phyloP scores from a whole-genome alignment of 2,888 invertebrate genomes.

The Dendrolimus pini region DNA sequence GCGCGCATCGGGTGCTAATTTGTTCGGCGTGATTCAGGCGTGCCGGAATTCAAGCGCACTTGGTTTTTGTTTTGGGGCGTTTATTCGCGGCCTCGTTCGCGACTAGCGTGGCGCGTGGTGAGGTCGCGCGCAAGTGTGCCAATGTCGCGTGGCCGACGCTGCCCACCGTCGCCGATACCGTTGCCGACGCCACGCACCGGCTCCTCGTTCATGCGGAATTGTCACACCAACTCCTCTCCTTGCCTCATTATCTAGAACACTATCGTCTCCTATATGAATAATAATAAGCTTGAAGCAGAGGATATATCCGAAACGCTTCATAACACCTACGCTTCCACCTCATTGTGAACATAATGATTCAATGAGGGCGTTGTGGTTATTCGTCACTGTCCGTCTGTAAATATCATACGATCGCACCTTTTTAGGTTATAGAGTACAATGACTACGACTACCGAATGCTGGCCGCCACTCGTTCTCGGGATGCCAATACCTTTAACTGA shows the following conservation, averaged over 20 bases:
- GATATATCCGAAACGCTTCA: constrained; percentile 33
- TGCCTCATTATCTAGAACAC: not conserved
- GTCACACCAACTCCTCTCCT: constrained; percentile 22
- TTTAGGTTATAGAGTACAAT: constrained; percentile 72
- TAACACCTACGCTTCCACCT: constrained; percentile 46
- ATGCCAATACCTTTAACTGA: constrained; percentile 7
- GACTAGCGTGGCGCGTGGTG: constrained; percentile 38
- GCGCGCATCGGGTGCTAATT: constrained; percentile 45
- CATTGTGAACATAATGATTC: constrained; percentile 58
- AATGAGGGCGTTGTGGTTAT: constrained; percentile 46
- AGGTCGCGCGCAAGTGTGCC: constrained; percentile 73
- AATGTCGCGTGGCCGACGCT: constrained; percentile 57
- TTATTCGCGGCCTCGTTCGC: constrained; percentile 64
- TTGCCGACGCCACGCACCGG: constrained; percentile 28
- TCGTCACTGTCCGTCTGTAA: constrained; percentile 61
- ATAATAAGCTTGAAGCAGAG: constrained; percentile 25
- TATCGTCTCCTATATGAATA: not conserved
- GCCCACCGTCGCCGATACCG: constrained; percentile 30
- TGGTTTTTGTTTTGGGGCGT: constrained; percentile 64
- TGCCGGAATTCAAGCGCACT: constrained; percentile 58
- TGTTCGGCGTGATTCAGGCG: constrained; percentile 59
- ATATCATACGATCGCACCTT: constrained; percentile 70
- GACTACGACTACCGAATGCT: constrained; percentile 70
- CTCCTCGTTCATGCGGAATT: constrained; percentile 62
- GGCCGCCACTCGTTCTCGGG: constrained; percentile 42